phyloP scores from a whole-genome alignment of 1,140 invertebrate species.

The Pogonomyrmex barbatus region DNA sequence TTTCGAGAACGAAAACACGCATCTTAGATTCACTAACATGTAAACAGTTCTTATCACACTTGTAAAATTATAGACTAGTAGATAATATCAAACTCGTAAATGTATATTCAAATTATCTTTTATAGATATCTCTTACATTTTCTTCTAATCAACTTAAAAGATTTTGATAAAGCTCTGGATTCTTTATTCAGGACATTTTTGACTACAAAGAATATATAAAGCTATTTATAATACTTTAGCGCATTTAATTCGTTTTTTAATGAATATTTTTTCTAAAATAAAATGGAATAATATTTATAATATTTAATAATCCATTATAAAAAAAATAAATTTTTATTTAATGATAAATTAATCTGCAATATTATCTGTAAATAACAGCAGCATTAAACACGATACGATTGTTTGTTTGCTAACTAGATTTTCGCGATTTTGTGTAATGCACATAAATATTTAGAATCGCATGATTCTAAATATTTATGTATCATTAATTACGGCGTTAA shows the following conservation, averaged over 20 bases:
- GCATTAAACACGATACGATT: background rate
- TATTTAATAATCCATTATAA: background rate
- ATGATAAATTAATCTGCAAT: background rate
- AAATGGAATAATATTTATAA: background rate
- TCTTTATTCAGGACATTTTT: background rate
- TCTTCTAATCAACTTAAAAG: background rate
- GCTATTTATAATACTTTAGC: background rate
- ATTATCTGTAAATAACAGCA: background rate
- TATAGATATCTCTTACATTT: background rate
- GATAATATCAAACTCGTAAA: constrained; percentile 20
- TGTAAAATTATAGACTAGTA: constrained; percentile 4
- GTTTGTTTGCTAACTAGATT: background rate
- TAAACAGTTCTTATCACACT: constrained; percentile 23
- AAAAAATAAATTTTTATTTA: background rate
- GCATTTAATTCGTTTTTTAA: background rate
- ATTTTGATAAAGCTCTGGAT: background rate
- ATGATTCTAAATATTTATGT: background rate
- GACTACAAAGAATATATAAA: background rate
- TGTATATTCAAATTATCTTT: constrained; percentile 12
- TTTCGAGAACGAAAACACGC: background rate
- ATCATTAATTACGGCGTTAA: constrained; percentile 6
- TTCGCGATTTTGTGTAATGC: background rate
- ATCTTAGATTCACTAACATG: constrained; percentile 2
- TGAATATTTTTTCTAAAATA: background rate
- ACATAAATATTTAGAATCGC: background rate